Base-by-base conservation (phyloP, 2,797 vertebrate genomes). In the Rhynchotus rufescens region DNA sequence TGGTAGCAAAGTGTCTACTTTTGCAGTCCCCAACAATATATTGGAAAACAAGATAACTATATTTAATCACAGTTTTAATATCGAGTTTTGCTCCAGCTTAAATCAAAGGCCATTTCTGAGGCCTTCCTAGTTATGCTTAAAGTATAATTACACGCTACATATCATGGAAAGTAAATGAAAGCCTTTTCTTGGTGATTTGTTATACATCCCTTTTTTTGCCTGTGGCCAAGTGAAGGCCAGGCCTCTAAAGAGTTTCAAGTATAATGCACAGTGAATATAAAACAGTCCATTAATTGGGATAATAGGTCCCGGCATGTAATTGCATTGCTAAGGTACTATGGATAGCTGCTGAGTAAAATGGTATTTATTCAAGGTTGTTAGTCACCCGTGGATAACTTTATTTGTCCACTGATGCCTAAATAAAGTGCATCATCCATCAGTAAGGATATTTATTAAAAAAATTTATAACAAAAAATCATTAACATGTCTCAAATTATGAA, bases 201-300 rank as follows among this genome's bases (percentile, higher is more conserved):
- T 97, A 96, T 95, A 97, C 89, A 96, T 97, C 97, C 97, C 88
- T 95, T 95, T 95, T 44, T 97, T 95, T 96, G 95, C 97, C 97
- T 95, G 79, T 96, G 96, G 97, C 96, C 95, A 97, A 94, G 84
- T 95, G 97, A 97, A 97, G 96, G 90, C 96, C 95, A 96, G 90
- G 85, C 89, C 95, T 97, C 97, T 94, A 97, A 98, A 98, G 95
- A 94, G 93, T 97, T 98, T 97, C 95, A 95, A 96, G 94, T 96
- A 96, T 95, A 98, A 97, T 97, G 97, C 97, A 97, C 89, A 95
- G 92, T 96, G 97, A 98, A 98, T 98, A 98, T 98, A 98, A 98
- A 98, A 98, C 98, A 98, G 97, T 97, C 96, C 97, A 98, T 98
- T 98, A 98, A 98, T 98, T 98, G 98, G 97, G 97, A 98, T 98